These are phyloP conservation scores for Iselma pallidipennis DNA, from an alignment of 2,888 invertebrate genomes.

Conservation along the genomic window DNA sequence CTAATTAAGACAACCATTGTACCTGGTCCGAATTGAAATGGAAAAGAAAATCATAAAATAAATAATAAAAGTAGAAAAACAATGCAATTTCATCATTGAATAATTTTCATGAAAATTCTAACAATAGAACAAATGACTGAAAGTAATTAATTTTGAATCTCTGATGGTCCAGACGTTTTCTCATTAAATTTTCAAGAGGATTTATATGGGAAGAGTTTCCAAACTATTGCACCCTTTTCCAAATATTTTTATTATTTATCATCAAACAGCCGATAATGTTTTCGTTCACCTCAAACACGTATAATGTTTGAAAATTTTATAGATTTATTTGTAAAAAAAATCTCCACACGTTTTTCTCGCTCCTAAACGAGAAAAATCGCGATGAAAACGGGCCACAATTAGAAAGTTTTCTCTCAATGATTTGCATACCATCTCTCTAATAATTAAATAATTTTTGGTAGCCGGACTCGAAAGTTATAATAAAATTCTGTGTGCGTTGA, in stretches of 20 bases:
- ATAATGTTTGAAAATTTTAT: no score
- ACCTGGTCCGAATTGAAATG: background rate
- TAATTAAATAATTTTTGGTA: slow-evolving; percentile 26
- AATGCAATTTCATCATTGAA: background rate
- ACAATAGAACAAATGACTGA: background rate
- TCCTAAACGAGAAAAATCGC: background rate
- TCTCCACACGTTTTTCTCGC: no score
- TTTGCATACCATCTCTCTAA: slow-evolving; percentile 21
- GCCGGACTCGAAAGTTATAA: slow-evolving; percentile 29
- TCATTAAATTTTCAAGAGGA: background rate
- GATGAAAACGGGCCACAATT: background rate
- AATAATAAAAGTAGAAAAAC: background rate
- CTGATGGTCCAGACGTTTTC: background rate
- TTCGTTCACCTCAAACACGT: no score
- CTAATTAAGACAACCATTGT: background rate
- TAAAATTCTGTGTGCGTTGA: slow-evolving; percentile 38
- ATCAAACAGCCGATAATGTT: no score
- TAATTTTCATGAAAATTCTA: background rate
- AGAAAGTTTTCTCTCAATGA: background rate
- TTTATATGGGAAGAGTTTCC: background rate
- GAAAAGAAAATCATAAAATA: background rate
- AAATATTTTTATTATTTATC: background rate
- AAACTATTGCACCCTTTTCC: background rate
- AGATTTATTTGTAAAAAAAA: no score
- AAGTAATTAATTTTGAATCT: background rate